Base-by-base conservation (phyloP, 1,140 invertebrate genomes). In the Drosophila novamexicana region DNA sequence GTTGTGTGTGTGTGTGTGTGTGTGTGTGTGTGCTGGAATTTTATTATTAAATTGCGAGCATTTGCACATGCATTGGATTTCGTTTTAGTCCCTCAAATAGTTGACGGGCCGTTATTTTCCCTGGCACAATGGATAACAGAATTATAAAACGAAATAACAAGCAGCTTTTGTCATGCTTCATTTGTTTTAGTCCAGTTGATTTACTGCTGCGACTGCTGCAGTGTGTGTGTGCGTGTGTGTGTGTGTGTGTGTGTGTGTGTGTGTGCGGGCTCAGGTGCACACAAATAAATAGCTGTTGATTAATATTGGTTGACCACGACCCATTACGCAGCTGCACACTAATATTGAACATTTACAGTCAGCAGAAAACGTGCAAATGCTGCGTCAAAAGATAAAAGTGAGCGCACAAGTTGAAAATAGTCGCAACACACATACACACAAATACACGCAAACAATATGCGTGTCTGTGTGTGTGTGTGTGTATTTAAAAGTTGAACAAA, bases 131-230 rank as follows among this genome's bases (percentile, higher is more conserved):
- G 49, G 44, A 36, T 62, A 49, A 58, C 61, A 49, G 67, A 61
- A 64, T 86, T 82, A 81, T 61, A 42, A 79, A 79, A 88, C 71
- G 32, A 82, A 79, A 81, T 85, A 78, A 58, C 64, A 52, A 53
- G 49, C 57, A 56, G 79, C 79, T 71, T 73, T 61, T 63, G 54
- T 67, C 61, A 61, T 22, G 66, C 69, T 71, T 85, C 80, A 85
- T 85, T 83, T 88, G 81, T 82, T 88, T 53, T 75, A 42, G 32
- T 42, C 32, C 66, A 70, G 65, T 61, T 77, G 74, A 76, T 85
- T 88, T 81, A 88, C n/a, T n/a, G n/a, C n/a, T n/a, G n/a, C 85
- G 70, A 54, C 65, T 68, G 22, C 22, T 29, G 22, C 22, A 29
- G 22, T 29, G 22, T 22, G 22, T 22, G 22, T 22, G 22, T 2